phyloP scores from a whole-genome alignment of 2,888 invertebrate species.

The Epinotia bilunana region DNA sequence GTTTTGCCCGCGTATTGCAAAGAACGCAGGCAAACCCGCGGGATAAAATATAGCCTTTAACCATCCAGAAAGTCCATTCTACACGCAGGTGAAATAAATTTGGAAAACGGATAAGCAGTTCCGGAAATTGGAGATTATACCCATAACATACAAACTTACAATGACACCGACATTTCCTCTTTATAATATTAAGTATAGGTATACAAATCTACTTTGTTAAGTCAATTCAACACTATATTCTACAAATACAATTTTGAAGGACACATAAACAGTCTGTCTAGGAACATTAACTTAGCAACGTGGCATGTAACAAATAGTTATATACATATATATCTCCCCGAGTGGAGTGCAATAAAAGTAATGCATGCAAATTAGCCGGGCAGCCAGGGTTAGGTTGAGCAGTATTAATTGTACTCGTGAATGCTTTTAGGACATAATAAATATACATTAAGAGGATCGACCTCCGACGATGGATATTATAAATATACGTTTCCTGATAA shows the following conservation, averaged over 20 bases:
- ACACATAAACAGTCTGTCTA: not conserved
- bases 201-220: too few relatives aligned
- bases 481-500: not conserved
- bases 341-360: slow-evolving; percentile 19
- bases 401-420: slow-evolving; percentile 27
- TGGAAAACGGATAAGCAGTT: too few relatives aligned
- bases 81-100: too few relatives aligned
- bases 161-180: too few relatives aligned
- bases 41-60: too few relatives aligned
- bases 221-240: not conserved
- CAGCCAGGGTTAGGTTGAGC: slow-evolving; percentile 19
- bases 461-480: not conserved
- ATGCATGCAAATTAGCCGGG: slow-evolving; percentile 23
- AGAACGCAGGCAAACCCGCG: too few relatives aligned
- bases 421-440: slow-evolving; percentile 31
- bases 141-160: too few relatives aligned
- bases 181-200: too few relatives aligned
- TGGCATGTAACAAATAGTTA: slow-evolving; percentile 18
- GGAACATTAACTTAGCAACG: not conserved
- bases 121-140: too few relatives aligned
- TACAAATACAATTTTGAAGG: not conserved
- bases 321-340: slow-evolving; percentile 4
- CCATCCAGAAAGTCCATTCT: too few relatives aligned
- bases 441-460: slow-evolving; percentile 30
- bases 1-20: too few relatives aligned